These are phyloP conservation scores for Brachyopa scutellaris DNA, from an alignment of 2,888 invertebrate species.

Conservation along the genomic window DNA sequence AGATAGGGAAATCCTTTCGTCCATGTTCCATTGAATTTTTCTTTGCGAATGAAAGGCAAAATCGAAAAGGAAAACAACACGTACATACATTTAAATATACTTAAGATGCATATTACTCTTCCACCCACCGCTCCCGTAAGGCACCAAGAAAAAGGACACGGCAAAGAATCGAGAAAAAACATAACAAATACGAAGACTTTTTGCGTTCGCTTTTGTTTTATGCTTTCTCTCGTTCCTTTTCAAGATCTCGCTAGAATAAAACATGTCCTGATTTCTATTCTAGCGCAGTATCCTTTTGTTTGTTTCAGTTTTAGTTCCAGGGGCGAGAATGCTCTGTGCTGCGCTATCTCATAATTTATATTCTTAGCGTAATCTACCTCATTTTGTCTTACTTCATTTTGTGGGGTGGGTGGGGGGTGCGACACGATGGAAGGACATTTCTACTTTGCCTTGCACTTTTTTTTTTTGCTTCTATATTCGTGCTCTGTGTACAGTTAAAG, in stretches of 20 bases:
- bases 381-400: constrained; percentile 62
- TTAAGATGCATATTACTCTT: no score
- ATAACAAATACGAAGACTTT: constrained; percentile 1
- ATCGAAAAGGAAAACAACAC: constrained; percentile 12
- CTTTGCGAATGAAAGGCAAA: no score
- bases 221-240: constrained; percentile 1
- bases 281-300: constrained; percentile 36
- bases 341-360: constrained; percentile 60
- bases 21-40: no score
- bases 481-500: background rate
- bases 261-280: constrained; percentile 56
- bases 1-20: background rate
- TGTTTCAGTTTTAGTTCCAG: background rate
- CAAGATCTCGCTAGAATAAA: constrained; percentile 32
- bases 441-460: constrained; percentile 25
- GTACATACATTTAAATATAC: background rate
- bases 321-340: no score
- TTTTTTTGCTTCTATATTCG: constrained; percentile 8
- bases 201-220: background rate
- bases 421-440: constrained; percentile 35
- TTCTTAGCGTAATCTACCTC: constrained; percentile 66
- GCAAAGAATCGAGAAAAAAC: background rate
- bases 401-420: constrained; percentile 18
- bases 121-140: no score
- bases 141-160: constrained; percentile 11